Conservation (phyloP, 2,797 vertebrate genomes). For the Gadopsis bispinosus region DNA sequence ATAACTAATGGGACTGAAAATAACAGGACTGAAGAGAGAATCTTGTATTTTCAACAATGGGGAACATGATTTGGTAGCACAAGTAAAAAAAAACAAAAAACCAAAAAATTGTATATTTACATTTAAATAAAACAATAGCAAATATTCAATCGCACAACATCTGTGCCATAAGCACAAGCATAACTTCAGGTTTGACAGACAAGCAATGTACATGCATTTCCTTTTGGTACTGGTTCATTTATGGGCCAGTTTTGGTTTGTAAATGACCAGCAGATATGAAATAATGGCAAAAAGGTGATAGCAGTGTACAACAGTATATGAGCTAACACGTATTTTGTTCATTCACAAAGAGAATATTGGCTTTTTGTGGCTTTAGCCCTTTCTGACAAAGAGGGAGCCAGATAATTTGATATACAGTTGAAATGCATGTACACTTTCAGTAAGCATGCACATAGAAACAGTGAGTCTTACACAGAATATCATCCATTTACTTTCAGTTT, state of each 20-base stretch:
- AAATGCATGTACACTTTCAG: conserved; percentile 78
- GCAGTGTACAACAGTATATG: conserved; percentile 45
- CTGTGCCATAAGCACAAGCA: conserved; percentile 51
- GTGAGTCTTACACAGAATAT: conserved; percentile 59
- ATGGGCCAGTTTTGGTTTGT: conserved; percentile 41
- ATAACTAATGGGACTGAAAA: conserved; percentile 26
- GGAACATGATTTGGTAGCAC: conserved; percentile 49
- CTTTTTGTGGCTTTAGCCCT: conserved; percentile 68
- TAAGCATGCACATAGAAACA: conserved; percentile 83
- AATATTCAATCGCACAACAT: conserved; percentile 48
- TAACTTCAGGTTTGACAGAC: conserved; percentile 53
- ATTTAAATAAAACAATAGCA: conserved; percentile 58
- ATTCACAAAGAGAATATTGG: conserved; percentile 57
- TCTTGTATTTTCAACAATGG: conserved; percentile 30
- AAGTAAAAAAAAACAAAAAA: conserved; percentile 15
- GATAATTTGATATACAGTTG: conserved; percentile 48
- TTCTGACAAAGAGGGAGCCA: conserved; percentile 50
- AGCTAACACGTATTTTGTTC: conserved; percentile 51
- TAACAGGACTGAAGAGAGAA: conserved; percentile 10
- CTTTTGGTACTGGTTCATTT: conserved; percentile 44
- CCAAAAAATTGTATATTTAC: conserved; percentile 36
- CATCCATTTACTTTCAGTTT: conserved; percentile 41
- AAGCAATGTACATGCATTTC: conserved; percentile 72
- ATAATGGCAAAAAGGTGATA: conserved; percentile 32
- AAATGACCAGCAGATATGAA: conserved; percentile 52